Evolutionary conservation across 1,140 invertebrate species (phyloP), one percentile per base, ranked within the genome.

Genomic region (Microplitis demolitor): DNA sequence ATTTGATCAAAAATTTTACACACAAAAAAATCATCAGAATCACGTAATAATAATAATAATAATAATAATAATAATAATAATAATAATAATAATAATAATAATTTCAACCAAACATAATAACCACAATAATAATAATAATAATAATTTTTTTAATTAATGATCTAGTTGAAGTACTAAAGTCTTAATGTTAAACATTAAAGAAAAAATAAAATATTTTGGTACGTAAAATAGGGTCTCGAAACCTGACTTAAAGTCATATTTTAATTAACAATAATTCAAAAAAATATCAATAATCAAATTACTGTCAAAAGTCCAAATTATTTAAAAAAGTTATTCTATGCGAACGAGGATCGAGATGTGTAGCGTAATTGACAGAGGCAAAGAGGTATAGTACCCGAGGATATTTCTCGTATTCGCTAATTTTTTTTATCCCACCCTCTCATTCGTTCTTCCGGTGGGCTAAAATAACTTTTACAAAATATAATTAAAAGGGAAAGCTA

Each of bases 201-300:
- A 45, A 45, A 45, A 45, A 45, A 11, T 45, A 9, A 9, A 3
- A 6, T 45, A 45, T 45, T 45, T 6, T 45, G 6, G 3, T 45
- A 11, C 39, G 6, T 6, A 11, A 24, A 24, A 24, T 24, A 24
- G 2, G 24, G 24, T 2, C 2, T 24, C 0, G 2, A 24, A 24
- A 24, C 24, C 24, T 24, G 24, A 24, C 24, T 24, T 24, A 24
- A 24, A 24, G 24, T 45, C 5, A 45, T 45, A 39, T 39, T 4
- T 39, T 9, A 6, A 6, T 45, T 9, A 45, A 11, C 11, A 45
- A 45, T 45, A 45, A 45, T 45, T 45, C 11, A 6, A 45, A 83
- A 24, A 74, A 75, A 78, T 81, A 77, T 77, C 78, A 82, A 82
- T 81, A 81, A 77, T 76, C 58, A 62, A 71, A 78, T 72, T 75